These are phyloP conservation scores for Argyrosomus japonicus DNA, from an alignment of 2,113 vertebrate genomes.

Conservation along the genomic window DNA sequence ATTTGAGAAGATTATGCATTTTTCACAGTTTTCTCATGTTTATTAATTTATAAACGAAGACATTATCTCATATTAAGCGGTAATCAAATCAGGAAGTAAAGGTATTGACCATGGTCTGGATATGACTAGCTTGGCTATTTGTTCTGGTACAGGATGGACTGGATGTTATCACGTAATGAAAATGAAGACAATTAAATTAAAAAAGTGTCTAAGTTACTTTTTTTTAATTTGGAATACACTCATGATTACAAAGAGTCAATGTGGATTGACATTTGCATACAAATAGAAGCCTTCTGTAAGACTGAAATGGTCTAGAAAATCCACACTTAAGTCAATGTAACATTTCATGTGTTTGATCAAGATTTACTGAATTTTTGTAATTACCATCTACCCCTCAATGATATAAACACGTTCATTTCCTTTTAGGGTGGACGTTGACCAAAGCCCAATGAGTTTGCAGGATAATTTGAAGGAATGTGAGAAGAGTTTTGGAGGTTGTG, in stretches of 20 bases:
- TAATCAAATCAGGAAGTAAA: neutral
- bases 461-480: neutral
- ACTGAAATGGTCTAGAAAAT: neutral
- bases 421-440: neutral
- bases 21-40: no score
- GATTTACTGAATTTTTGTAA: neutral
- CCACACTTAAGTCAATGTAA: neutral
- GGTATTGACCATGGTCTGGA: neutral
- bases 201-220: neutral
- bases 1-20: no score
- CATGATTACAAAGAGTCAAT: neutral
- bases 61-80: no score
- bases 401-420: neutral
- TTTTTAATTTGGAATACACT: neutral
- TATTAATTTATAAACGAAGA: no score
- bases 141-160: neutral
- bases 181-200: neutral
- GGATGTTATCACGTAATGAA: neutral
- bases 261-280: neutral
- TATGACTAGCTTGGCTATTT: neutral
- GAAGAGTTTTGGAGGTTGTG: neutral
- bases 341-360: neutral
- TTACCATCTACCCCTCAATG: neutral
- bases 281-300: neutral
- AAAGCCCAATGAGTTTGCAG: constrained; percentile 7